phyloP scores from a whole-genome alignment of 2,888 invertebrate species.

The Gibbula magus region DNA sequence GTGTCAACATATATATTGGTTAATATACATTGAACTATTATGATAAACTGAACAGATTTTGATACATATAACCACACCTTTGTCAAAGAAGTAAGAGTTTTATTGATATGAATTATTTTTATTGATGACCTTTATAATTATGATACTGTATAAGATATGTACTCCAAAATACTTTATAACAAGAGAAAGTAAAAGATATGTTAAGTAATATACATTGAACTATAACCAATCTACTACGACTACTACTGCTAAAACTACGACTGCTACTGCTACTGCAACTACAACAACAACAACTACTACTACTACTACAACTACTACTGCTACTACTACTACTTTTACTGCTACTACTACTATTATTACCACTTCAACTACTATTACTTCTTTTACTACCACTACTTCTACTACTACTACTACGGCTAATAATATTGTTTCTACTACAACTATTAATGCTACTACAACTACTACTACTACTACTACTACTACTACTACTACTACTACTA shows the following conservation, averaged over 20 bases:
- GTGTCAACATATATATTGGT: too few species aligned
- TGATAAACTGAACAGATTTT: too few species aligned
- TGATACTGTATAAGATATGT: too few species aligned
- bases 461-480: background rate
- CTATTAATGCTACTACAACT: background rate
- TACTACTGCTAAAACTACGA: background rate
- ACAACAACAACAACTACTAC: background rate
- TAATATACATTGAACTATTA: too few species aligned
- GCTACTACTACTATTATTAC: background rate
- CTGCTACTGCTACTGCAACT: background rate
- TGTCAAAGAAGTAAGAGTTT: too few species aligned
- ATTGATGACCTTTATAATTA: too few species aligned
- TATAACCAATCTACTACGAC: background rate
- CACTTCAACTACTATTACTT: background rate
- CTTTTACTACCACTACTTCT: background rate
- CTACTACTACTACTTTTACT: constrained; percentile 6
- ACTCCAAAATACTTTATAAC: background rate
- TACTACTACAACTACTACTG: background rate
- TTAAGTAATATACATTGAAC: background rate
- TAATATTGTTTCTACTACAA: background rate
- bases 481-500: background rate
- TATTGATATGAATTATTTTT: too few species aligned
- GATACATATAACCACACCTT: too few species aligned
- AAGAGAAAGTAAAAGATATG: too few species aligned
- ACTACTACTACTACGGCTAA: background rate